Evolutionary conservation across 2,888 invertebrate genomes (phyloP).

Genomic region (Lycocerus yunnanus): DNA sequence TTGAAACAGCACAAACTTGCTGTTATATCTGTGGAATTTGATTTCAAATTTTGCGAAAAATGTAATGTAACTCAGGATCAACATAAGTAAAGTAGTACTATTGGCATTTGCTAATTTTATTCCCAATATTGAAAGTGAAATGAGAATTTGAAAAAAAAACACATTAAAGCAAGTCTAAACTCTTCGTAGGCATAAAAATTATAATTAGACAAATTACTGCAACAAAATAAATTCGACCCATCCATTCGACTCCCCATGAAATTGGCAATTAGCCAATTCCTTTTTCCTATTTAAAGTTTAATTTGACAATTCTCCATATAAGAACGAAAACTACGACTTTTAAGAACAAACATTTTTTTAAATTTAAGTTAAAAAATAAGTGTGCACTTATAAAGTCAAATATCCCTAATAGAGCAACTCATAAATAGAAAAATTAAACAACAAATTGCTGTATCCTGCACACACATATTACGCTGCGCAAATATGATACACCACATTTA

Average conservation of each 20-base stretch:
- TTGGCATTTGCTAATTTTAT: too few relatives aligned
- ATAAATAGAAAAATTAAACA: slow-evolving; percentile 27
- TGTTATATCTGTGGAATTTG: too few relatives aligned
- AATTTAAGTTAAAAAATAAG: not conserved
- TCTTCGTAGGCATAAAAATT: not conserved
- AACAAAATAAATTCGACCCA: not conserved
- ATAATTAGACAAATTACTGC: not conserved
- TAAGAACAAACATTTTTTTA: not conserved
- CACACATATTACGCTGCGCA: slow-evolving; percentile 16
- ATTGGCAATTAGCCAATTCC: not conserved
- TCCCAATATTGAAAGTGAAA: too few relatives aligned
- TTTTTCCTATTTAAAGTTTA: not conserved
- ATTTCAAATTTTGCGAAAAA: too few relatives aligned
- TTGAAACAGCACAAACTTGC: too few relatives aligned
- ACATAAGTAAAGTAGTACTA: too few relatives aligned
- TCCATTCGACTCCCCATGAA: not conserved
- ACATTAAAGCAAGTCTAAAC: not conserved
- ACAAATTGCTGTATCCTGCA: slow-evolving; percentile 33
- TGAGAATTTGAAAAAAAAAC: not conserved
- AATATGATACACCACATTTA: not conserved
- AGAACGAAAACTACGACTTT: not conserved
- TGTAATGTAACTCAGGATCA: too few relatives aligned
- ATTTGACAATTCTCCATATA: not conserved
- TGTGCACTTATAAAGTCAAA: not conserved
- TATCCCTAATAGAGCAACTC: slow-evolving; percentile 5